These are phyloP conservation scores for Iselma pallidipennis DNA, from an alignment of 2,888 invertebrate species.

Conservation along the genomic window DNA sequence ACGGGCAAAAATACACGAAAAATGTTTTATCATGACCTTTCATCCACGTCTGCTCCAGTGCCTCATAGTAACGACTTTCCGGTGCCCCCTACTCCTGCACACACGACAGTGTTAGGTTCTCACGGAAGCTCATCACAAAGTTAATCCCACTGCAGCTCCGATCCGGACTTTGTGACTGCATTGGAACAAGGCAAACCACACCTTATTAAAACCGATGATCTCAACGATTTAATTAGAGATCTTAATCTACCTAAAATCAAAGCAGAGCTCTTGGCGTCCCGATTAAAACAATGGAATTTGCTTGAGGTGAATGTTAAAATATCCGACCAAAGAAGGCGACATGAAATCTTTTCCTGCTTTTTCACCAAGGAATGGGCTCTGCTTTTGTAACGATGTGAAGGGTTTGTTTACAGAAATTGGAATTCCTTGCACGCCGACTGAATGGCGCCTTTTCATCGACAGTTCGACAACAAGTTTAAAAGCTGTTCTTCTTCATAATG, in stretches of 20 bases:
- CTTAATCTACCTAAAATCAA: constrained; percentile 29
- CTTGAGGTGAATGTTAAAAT: constrained; percentile 17
- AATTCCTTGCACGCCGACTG: constrained; percentile 18
- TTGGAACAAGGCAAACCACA: constrained; percentile 10
- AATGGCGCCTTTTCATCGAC: constrained; percentile 32
- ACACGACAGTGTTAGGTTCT: too few relatives aligned
- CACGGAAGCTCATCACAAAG: too few relatives aligned
- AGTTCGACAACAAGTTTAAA: constrained; percentile 25
- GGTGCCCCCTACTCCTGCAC: too few relatives aligned
- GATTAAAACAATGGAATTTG: constrained; percentile 29
- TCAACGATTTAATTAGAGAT: constrained; percentile 32
- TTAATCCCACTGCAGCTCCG: not conserved
- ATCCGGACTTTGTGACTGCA: not conserved
- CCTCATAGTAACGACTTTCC: too few relatives aligned
- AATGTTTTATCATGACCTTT: too few relatives aligned
- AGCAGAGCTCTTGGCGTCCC: constrained; percentile 30
- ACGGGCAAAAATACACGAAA: not conserved
- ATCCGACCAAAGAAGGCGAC: constrained; percentile 15
- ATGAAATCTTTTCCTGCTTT: constrained; percentile 23
- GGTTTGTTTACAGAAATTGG: constrained; percentile 30
- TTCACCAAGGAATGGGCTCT: constrained; percentile 29
- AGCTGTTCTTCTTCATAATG: constrained; percentile 32
- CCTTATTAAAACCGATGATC: constrained; percentile 24
- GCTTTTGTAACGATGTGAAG: constrained; percentile 30
- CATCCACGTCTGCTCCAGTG: too few relatives aligned